Evolutionary conservation across 2,888 invertebrate species (phyloP).

Genomic region (Megastigmus dorsalis): DNA sequence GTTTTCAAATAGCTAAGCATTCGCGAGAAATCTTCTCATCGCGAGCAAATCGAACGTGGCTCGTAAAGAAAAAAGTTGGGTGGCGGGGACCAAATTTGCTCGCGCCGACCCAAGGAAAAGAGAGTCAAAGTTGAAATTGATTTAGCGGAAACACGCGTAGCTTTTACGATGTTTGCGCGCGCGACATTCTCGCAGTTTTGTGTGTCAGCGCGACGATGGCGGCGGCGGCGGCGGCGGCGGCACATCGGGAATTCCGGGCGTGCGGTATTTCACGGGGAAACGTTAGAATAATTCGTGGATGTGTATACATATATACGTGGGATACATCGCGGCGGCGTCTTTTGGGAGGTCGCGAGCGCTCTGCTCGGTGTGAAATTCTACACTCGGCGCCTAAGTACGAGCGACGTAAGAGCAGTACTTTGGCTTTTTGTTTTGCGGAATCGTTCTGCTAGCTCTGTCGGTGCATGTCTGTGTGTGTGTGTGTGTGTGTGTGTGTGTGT

Average conservation of each 20-base stretch:
- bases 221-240: too few relatives aligned
- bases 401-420: too few relatives aligned
- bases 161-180: slow-evolving; percentile 49
- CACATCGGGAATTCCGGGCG: not conserved
- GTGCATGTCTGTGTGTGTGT: too few relatives aligned
- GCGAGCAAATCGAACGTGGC: too few relatives aligned
- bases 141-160: slow-evolving; percentile 30
- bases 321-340: slow-evolving; percentile 56
- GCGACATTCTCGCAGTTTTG: slow-evolving; percentile 34
- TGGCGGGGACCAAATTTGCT: too few relatives aligned
- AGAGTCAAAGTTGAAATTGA: slow-evolving; percentile 1
- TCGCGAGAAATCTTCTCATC: too few relatives aligned
- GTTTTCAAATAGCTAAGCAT: too few relatives aligned
- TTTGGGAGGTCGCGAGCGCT: slow-evolving; percentile 57
- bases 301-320: not conserved
- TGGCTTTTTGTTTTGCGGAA: too few relatives aligned
- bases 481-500: too few relatives aligned
- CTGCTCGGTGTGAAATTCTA: slow-evolving; percentile 48
- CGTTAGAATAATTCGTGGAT: slow-evolving; percentile 44
- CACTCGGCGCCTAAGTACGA: slow-evolving; percentile 44
- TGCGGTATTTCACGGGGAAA: slow-evolving; percentile 48
- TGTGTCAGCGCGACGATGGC: not conserved
- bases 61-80: too few relatives aligned
- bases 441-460: too few relatives aligned
- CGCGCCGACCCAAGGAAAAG: too few relatives aligned